Base-by-base conservation (phyloP, 2,113 vertebrate genomes). In the Chaenocephalus aceratus region DNA sequence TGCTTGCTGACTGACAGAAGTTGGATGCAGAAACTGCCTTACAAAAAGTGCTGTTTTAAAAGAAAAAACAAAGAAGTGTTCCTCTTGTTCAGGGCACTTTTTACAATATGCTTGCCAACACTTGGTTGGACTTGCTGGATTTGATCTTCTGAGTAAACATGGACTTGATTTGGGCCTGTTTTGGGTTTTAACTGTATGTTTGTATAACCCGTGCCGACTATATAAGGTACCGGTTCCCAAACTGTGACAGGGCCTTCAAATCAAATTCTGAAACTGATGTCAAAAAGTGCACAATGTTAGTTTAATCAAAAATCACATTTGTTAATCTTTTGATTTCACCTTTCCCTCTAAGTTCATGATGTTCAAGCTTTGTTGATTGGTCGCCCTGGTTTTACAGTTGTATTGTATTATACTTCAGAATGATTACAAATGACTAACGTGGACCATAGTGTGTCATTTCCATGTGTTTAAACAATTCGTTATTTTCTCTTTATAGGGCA, bases 401-500 rank as follows among this genome's bases (percentile, higher is more conserved):
- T 21, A 3, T 9, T 26, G 36, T 13, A 26, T 67, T 63, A 7
- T 60, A 1, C 61, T 67, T 36, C 60, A 18, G 8, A 70, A 56
- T 12, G 2, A 65, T 74, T 71, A 5, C 23, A 77, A 53, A 16
- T 52, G 57, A 79, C 14, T 66, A 11, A 75, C 46, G 51, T 61
- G 48, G 13, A 21, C 21, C 23, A 14, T 23, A 18, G 10, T 76
- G n/a, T 54, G 3, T 49, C 6, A 48, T 69, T 21, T 60, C 2
- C 7, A 70, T 66, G 49, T 59, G 8, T 64, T 64, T 65, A 6
- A 72, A 74, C 34, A 26, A 68, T 56, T 3, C 16, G 60, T 44
- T 58, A 58, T 76, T 46, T 26, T 68, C 11, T 89, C 90, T 83
- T 94, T 81, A 69, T 84, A 99, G 97, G 98, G 98, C 44, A 93